Conservation (phyloP, 2,113 vertebrate genomes). For the Hucho hucho region DNA sequence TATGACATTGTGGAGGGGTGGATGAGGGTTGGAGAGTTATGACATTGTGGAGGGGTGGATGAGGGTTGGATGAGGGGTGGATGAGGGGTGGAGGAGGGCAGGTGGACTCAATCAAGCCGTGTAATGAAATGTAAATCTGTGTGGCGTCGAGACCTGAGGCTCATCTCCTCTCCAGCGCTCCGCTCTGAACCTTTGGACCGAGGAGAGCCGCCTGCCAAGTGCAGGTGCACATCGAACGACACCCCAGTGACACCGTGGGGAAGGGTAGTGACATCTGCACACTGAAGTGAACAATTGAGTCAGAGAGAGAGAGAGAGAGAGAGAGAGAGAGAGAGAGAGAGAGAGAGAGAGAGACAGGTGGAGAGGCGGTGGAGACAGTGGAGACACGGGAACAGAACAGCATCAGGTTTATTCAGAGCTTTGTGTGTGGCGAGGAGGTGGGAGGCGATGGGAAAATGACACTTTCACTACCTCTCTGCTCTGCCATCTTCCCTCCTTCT, state of each 20-base stretch:
- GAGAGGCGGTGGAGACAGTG: constrained; percentile 12
- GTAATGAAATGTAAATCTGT: constrained; percentile 67
- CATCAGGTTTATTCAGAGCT: constrained; percentile 16
- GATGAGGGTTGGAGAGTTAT: not conserved
- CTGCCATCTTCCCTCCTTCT: not conserved
- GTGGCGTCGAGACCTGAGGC: constrained; percentile 34
- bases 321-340: constrained; percentile 4
- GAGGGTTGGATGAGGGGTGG: constrained; percentile 11
- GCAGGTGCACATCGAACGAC: constrained; percentile 55
- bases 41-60: constrained; percentile 8
- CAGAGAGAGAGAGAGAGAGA: constrained; percentile 11
- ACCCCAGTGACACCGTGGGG: constrained; percentile 24
- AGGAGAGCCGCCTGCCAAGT: constrained; percentile 26
- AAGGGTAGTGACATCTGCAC: constrained; percentile 39
- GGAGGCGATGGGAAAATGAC: constrained; percentile 5
- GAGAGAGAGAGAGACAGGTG: constrained; percentile 5
- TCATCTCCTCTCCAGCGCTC: constrained; percentile 34
- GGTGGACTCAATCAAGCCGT: constrained; percentile 65
- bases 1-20: constrained; percentile 1
- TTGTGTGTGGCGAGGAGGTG: not conserved
- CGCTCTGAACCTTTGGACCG: constrained; percentile 33
- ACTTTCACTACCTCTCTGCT: not conserved
- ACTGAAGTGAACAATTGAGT: constrained; percentile 47
- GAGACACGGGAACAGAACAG: constrained; percentile 1
- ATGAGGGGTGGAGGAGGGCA: constrained; percentile 28